These are phyloP conservation scores for Bucorvus abyssinicus DNA, from an alignment of 2,797 vertebrate genomes.

Conservation along the genomic window DNA sequence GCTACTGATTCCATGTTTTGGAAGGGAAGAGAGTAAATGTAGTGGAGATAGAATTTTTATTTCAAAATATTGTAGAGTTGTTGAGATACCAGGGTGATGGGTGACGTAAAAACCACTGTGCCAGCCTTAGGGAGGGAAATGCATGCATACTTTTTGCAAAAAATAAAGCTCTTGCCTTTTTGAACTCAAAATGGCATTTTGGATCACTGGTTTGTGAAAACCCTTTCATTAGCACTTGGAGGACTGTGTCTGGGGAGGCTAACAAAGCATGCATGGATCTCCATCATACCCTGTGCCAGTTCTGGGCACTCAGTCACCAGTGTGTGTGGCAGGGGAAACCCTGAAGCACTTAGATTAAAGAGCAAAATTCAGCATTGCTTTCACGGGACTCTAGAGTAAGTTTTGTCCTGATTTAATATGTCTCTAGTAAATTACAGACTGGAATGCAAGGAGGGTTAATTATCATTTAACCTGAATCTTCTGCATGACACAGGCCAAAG, in stretches of 20 bases:
- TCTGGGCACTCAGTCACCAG: not conserved
- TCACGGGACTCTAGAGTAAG: not conserved
- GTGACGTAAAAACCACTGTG: not conserved
- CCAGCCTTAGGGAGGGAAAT: not conserved
- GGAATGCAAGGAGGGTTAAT: not conserved
- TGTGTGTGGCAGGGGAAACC: not conserved
- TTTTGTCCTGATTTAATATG: not conserved
- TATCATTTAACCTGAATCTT: not conserved
- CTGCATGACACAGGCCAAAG: not conserved
- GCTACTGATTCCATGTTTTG: not conserved
- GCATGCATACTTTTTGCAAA: not conserved
- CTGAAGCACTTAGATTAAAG: not conserved
- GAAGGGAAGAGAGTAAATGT: not conserved
- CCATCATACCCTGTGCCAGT: not conserved
- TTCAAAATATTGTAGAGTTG: not conserved
- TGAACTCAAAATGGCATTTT: not conserved
- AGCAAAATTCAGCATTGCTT: not conserved
- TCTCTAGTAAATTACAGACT: not conserved
- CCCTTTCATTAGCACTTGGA: not conserved
- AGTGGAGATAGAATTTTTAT: not conserved
- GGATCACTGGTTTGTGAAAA: not conserved
- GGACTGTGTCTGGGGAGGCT: not conserved
- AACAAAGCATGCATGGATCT: accelerated
- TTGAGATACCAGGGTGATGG: not conserved
- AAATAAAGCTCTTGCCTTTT: not conserved